Conservation (phyloP, 1,140 invertebrate species). For the Sycophila sp. region DNA sequence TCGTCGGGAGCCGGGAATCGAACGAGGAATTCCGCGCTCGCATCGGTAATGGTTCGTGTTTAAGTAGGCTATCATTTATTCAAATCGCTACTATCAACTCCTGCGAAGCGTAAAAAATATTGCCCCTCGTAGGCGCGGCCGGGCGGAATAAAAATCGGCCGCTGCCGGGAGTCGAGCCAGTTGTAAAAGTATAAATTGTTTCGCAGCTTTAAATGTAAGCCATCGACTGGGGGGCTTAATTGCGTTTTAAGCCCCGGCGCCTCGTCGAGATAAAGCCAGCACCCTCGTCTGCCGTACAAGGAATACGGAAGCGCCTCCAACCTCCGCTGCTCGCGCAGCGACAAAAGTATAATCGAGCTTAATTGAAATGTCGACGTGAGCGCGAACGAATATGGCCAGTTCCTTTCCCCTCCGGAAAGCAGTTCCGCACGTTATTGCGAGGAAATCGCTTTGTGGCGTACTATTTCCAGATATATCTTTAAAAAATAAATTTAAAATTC, state of each 20-base stretch:
- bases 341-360: too few species aligned
- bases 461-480: too few species aligned
- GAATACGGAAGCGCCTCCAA: too few species aligned
- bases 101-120: conserved; percentile 33
- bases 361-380: too few species aligned
- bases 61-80: conserved; percentile 61
- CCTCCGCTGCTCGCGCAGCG: too few species aligned
- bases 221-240: conserved; percentile 24
- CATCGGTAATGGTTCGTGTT: conserved; percentile 57
- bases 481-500: too few species aligned
- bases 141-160: conserved; percentile 19
- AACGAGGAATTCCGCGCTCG: conserved; percentile 27
- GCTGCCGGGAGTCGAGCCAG: not conserved
- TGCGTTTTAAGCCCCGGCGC: conserved; percentile 1
- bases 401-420: too few species aligned
- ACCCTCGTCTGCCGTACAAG: not conserved
- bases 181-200: conserved; percentile 34
- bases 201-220: conserved; percentile 22
- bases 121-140: too few species aligned
- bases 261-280: not conserved
- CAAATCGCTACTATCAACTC: conserved; percentile 51
- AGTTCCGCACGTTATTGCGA: too few species aligned
- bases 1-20: conserved; percentile 37
- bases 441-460: too few species aligned
- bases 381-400: too few species aligned